A percentile compares a stretch with the other conserved stretches of the same genome.
Conservation (phyloP, 2,888 invertebrate species). For the Cosmopolites sordidus region DNA sequence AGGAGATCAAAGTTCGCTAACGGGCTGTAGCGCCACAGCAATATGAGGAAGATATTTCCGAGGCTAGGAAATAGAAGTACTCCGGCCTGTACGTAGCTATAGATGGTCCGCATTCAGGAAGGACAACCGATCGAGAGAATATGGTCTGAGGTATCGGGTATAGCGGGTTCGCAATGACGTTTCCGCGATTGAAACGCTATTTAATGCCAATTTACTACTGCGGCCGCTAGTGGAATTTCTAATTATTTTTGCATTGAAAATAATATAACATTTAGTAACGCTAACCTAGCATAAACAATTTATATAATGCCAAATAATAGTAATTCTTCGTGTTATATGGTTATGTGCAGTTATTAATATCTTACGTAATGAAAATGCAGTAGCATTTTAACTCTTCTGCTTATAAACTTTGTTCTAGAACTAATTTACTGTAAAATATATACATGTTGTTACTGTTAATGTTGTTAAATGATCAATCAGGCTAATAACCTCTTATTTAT, state of each 20-base stretch:
- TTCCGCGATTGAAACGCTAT: constrained; percentile 26
- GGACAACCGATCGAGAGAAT: constrained; percentile 25
- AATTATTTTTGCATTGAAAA: constrained; percentile 15
- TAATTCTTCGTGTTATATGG: not conserved
- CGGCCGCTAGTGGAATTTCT: constrained; percentile 16
- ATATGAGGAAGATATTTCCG: no score
- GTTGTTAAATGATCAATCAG: no score
- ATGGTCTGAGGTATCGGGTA: constrained; percentile 23
- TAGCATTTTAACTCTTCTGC: no score
- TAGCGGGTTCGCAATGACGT: constrained; percentile 23
- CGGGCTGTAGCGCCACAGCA: no score
- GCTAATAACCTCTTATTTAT: no score
- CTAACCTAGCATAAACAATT: constrained; percentile 1
- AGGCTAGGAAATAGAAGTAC: no score
- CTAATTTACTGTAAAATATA: no score
- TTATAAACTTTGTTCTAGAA: no score
- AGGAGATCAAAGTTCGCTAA: no score
- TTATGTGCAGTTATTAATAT: not conserved
- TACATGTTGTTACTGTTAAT: no score
- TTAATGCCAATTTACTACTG: constrained; percentile 25
- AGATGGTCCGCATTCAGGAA: constrained; percentile 14
- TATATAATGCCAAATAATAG: not conserved
- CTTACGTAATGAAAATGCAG: not conserved
- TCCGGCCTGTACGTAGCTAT: constrained; percentile 3
- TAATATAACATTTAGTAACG: constrained; percentile 1